Conservation (phyloP, 1,140 invertebrate genomes). For the Neodiprion pinetum region DNA sequence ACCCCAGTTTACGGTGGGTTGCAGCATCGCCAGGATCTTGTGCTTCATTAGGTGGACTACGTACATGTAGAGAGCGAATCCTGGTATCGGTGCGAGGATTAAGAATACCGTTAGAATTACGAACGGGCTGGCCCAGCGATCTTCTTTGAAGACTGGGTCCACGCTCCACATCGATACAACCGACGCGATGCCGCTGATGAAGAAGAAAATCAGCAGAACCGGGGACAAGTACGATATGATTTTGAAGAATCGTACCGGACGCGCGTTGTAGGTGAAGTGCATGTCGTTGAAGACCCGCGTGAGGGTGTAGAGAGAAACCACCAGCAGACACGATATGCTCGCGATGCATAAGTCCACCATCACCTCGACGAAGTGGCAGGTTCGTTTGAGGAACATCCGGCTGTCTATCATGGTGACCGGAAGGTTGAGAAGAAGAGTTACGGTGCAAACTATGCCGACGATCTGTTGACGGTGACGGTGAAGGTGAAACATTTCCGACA, state of each 20-base stretch:
- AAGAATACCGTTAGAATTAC: neutral
- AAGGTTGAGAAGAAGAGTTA: neutral
- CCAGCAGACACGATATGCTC: neutral
- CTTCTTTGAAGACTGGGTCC: neutral
- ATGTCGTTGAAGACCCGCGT: neutral
- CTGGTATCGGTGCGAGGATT: neutral
- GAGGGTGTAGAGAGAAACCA: neutral
- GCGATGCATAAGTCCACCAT: neutral
- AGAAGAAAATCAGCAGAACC: neutral
- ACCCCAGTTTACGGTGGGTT: neutral
- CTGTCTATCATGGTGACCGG: neutral
- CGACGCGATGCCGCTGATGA: neutral
- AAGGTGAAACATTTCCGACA: neutral
- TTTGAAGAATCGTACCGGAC: neutral
- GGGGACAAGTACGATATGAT: neutral
- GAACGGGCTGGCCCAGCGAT: neutral
- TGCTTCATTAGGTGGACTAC: neutral
- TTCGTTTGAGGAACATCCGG: neutral
- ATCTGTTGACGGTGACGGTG: neutral
- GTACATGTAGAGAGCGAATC: neutral
- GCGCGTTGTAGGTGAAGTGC: neutral
- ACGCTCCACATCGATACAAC: neutral
- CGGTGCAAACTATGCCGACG: neutral
- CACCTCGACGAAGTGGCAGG: neutral
- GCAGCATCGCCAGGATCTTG: neutral